Evolutionary conservation across 2,888 invertebrate species (phyloP).

Genomic region (Temnothorax rugatulus): DNA sequence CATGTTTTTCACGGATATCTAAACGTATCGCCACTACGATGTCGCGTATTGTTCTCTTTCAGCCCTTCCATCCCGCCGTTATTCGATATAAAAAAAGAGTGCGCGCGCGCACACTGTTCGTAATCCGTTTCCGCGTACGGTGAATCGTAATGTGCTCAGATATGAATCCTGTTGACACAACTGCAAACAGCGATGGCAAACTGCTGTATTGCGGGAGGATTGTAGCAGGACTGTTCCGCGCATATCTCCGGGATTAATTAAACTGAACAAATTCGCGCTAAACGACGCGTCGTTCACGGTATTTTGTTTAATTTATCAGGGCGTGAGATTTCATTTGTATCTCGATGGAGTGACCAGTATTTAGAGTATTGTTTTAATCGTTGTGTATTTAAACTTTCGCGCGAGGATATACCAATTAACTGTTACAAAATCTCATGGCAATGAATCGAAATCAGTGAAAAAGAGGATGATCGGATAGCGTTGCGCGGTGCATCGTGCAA

Average conservation of each 20-base stretch:
- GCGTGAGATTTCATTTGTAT: conserved; percentile 12
- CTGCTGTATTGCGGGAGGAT: conserved; percentile 26
- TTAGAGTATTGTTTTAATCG: conserved; percentile 37
- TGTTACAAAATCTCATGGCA: background rate
- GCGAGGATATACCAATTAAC: conserved; percentile 8
- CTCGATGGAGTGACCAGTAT: conserved; percentile 2
- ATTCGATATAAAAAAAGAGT: conserved; percentile 48
- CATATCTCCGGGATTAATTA: conserved; percentile 43
- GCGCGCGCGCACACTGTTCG: background rate
- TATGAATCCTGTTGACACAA: conserved; percentile 52
- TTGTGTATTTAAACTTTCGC: conserved; percentile 2
- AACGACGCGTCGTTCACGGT: conserved; percentile 28
- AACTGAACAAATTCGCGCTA: conserved; percentile 48
- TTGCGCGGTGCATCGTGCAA: background rate
- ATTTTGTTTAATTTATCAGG: conserved; percentile 35
- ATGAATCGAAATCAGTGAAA: background rate
- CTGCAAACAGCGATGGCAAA: conserved; percentile 33
- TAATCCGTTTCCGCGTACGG: conserved; percentile 32
- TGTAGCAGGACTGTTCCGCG: background rate
- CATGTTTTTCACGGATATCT: conserved; percentile 50
- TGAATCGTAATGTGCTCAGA: conserved; percentile 52
- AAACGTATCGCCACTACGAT: conserved; percentile 51
- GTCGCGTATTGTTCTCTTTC: conserved; percentile 38
- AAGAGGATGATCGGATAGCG: background rate
- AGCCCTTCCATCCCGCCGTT: conserved; percentile 19